Evolutionary conservation across 2,113 vertebrate species (phyloP).

Genomic region (Pangasianodon hypophthalmus): DNA sequence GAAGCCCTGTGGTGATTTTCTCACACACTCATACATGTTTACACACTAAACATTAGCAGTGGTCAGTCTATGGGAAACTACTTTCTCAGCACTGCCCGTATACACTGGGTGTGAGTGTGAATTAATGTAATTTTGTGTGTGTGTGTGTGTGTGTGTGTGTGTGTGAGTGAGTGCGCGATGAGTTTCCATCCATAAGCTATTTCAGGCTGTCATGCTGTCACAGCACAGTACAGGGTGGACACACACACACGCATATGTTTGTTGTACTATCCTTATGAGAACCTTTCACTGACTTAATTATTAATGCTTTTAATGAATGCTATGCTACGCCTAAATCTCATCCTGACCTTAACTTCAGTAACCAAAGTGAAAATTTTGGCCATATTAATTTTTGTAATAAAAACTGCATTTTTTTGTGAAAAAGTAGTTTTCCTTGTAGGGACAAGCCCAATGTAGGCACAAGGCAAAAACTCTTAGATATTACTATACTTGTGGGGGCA

Average conservation of each 20-base stretch:
- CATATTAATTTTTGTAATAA: background rate
- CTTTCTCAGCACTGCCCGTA: constrained; percentile 66
- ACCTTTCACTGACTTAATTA: background rate
- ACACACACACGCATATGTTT: background rate
- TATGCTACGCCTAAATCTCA: background rate
- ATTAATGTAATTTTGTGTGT: constrained; percentile 50
- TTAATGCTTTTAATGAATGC: background rate
- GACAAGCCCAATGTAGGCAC: background rate
- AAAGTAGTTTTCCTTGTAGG: background rate
- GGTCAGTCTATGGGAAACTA: constrained; percentile 63
- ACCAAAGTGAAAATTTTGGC: background rate
- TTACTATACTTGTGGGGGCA: background rate
- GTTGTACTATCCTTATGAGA: background rate
- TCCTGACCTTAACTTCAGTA: background rate
- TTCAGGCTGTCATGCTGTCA: constrained; percentile 44
- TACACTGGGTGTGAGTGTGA: constrained; percentile 50
- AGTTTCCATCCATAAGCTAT: constrained; percentile 48
- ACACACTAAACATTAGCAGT: constrained; percentile 71
- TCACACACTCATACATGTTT: constrained; percentile 73
- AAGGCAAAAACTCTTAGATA: background rate
- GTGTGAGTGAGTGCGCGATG: constrained; percentile 33
- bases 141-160: constrained; percentile 33
- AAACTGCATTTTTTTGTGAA: background rate
- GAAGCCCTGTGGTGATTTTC: constrained; percentile 62
- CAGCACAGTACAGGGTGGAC: background rate